Percentiles rank a stretch among this genome's conserved stretches.
Evolutionary conservation across 2,113 vertebrate genomes (phyloP).

Genomic region (Labrus mixtus): DNA sequence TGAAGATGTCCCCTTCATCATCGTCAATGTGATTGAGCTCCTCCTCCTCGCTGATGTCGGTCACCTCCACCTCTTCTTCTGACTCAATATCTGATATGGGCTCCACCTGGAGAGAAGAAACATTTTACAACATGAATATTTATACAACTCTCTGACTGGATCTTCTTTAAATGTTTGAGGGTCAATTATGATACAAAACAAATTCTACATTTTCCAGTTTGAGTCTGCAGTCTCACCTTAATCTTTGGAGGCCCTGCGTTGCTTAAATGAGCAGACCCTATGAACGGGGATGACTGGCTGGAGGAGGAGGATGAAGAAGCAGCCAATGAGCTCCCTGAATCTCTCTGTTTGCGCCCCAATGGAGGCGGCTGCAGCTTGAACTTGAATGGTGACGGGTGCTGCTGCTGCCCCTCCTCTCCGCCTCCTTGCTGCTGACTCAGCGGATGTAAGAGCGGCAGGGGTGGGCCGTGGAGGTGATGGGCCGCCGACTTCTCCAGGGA

Average conservation of each 20-base stretch:
- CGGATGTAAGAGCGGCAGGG: conserved; percentile 69
- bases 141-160: too few species aligned
- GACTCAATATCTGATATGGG: conserved; percentile 91
- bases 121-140: background rate
- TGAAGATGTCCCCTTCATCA: conserved; percentile 68
- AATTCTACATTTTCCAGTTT: too few species aligned
- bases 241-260: conserved; percentile 84
- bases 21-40: conserved; percentile 61
- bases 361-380: conserved; percentile 95
- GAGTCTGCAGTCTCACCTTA: conserved; percentile 78
- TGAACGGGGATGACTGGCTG: conserved; percentile 64
- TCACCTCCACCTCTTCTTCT: conserved; percentile 91
- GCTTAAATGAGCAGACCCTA: conserved; percentile 50
- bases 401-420: conserved; percentile 55
- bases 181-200: too few species aligned
- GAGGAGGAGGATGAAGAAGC: conserved; percentile 62
- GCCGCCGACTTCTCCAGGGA: conserved; percentile 64
- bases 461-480: conserved; percentile 75
- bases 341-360: conserved; percentile 88
- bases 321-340: conserved; percentile 68
- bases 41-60: conserved; percentile 91
- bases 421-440: conserved; percentile 77
- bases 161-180: background rate
- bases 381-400: conserved; percentile 88
- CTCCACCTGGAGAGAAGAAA: conserved; percentile 83